Conservation (phyloP, 2,888 invertebrate genomes). For the Slavum lentiscoides region DNA sequence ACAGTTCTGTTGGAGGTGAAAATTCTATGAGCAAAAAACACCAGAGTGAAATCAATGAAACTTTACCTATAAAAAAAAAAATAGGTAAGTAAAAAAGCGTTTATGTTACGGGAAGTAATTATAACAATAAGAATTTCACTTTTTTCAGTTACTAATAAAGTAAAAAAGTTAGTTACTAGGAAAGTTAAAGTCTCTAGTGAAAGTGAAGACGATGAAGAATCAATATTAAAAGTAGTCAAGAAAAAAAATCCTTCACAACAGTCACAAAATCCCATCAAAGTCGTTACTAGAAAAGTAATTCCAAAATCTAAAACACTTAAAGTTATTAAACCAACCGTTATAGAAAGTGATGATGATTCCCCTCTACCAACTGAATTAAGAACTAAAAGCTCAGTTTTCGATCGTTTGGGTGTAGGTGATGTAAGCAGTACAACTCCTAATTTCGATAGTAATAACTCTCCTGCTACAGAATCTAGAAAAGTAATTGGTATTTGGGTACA, state of each 20-base stretch:
- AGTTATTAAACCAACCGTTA: conserved; percentile 2
- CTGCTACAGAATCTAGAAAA: conserved; percentile 35
- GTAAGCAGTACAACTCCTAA: conserved; percentile 50
- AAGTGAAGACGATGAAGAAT: conserved; percentile 41
- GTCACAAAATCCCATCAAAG: conserved; percentile 20
- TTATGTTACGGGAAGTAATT: background rate
- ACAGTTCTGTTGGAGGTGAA: conserved; percentile 20
- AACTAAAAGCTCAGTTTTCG: conserved; percentile 51
- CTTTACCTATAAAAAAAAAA: conserved; percentile 53
- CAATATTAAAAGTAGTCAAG: background rate
- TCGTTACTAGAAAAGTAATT: conserved; percentile 36
- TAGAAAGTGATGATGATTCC: conserved; percentile 44
- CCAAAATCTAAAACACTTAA: conserved; percentile 32
- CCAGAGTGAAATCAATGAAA: conserved; percentile 33
- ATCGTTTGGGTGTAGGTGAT: conserved; percentile 50
- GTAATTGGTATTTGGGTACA: conserved; percentile 1
- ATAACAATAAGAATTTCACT: background rate
- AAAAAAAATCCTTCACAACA: conserved; percentile 18
- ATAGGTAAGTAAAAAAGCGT: background rate
- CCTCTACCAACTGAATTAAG: conserved; percentile 28
- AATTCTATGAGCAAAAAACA: conserved; percentile 34
- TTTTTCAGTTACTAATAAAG: conserved; percentile 31
- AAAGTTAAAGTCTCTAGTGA: conserved; percentile 49
- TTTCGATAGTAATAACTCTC: conserved; percentile 35
- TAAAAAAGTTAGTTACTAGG: conserved; percentile 33